phyloP scores from a whole-genome alignment of 1,140 invertebrate genomes.

The Conus betulinus region DNA sequence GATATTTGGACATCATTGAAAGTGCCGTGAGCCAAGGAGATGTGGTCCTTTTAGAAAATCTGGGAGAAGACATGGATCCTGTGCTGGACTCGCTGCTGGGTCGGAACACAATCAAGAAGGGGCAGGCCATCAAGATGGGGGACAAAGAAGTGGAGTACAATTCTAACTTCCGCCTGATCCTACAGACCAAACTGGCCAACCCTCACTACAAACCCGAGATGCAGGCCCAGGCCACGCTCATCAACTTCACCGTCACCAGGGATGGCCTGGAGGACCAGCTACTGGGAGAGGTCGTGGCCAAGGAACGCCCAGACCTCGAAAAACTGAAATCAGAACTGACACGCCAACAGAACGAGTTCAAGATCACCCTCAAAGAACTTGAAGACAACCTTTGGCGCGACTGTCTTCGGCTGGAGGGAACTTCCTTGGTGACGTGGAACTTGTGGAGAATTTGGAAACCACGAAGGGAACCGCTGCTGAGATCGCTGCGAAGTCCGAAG shows the following conservation, averaged over 20 bases:
- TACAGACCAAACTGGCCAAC: slow-evolving; percentile 97
- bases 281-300: slow-evolving; percentile 96
- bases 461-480: slow-evolving; percentile 96
- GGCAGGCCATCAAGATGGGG: slow-evolving; percentile 93
- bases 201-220: slow-evolving; percentile 99
- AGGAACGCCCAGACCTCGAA: slow-evolving; percentile 96
- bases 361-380: slow-evolving; percentile 93
- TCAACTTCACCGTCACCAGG: slow-evolving; percentile 98
- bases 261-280: slow-evolving; percentile 97
- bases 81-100: slow-evolving; percentile 93
- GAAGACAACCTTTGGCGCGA: slow-evolving; percentile 94
- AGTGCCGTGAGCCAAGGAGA: slow-evolving; percentile 87
- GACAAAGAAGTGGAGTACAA: slow-evolving; percentile 98
- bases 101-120: slow-evolving; percentile 95
- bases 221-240: slow-evolving; percentile 98
- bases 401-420: slow-evolving; percentile 94
- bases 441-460: slow-evolving; percentile 97
- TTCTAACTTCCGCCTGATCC: slow-evolving; percentile 88
- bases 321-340: slow-evolving; percentile 94
- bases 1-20: slow-evolving; percentile 93
- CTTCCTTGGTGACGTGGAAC: slow-evolving; percentile 90
- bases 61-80: slow-evolving; percentile 93
- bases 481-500: slow-evolving; percentile 92
- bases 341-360: slow-evolving; percentile 97
- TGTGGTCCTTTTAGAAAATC: slow-evolving; percentile 93